Conservation (phyloP, 1,140 invertebrate genomes). For the Tyrophagus putrescentiae region DNA sequence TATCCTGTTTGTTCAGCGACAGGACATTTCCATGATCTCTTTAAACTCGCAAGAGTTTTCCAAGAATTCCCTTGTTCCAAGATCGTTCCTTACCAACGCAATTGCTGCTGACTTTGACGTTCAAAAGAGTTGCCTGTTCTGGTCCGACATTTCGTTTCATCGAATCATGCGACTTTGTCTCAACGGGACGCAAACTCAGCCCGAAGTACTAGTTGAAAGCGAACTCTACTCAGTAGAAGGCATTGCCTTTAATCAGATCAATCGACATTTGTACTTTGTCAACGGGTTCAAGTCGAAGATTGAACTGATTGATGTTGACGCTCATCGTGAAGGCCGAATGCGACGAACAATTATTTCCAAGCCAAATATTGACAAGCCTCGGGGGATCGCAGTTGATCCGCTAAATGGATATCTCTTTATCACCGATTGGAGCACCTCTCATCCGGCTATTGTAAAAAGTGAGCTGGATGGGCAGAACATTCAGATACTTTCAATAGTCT, state of each 20-base stretch:
- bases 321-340: constrained; percentile 51
- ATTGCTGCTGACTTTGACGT: constrained; percentile 77
- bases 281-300: constrained; percentile 57
- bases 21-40: constrained; percentile 55
- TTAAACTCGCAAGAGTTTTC: constrained; percentile 41
- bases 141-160: constrained; percentile 65
- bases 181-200: constrained; percentile 42
- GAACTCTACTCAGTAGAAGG: constrained; percentile 71
- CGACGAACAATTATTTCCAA: constrained; percentile 56
- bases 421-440: constrained; percentile 73
- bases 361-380: constrained; percentile 55
- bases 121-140: constrained; percentile 67
- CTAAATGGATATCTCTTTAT: constrained; percentile 55
- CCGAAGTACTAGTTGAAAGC: constrained; percentile 53
- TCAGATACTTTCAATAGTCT: constrained; percentile 35
- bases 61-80: constrained; percentile 45
- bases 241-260: constrained; percentile 84
- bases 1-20: constrained; percentile 55
- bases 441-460: constrained; percentile 54
- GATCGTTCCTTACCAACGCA: constrained; percentile 55
- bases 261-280: constrained; percentile 76
- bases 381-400: constrained; percentile 76
- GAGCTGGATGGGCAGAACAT: constrained; percentile 66
- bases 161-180: constrained; percentile 63
- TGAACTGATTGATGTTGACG: constrained; percentile 57